Evolutionary conservation across 2,888 invertebrate genomes (phyloP).

Genomic region (Dolichopus griseipennis): DNA sequence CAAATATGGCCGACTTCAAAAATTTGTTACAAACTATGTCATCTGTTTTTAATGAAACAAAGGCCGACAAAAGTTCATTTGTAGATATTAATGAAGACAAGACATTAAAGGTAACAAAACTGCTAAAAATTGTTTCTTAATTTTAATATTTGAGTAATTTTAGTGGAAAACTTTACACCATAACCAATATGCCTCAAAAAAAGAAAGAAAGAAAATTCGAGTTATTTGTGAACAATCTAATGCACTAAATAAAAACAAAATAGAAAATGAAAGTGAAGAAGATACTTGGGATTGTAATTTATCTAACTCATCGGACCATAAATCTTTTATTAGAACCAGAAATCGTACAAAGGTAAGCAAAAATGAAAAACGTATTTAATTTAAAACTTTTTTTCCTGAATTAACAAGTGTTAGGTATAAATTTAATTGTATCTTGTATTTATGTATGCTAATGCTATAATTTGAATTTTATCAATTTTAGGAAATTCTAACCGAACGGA

Average conservation of each 20-base stretch:
- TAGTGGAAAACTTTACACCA: not conserved
- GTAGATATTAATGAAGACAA: not conserved
- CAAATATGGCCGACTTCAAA: not conserved
- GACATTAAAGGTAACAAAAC: not conserved
- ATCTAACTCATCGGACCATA: not conserved
- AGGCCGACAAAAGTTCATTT: not conserved
- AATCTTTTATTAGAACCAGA: not conserved
- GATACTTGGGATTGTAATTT: not conserved
- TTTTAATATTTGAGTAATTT: not conserved
- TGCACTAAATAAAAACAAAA: not conserved
- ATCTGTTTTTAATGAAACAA: not conserved
- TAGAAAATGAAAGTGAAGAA: not conserved
- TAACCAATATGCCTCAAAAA: not conserved
- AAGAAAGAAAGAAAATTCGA: not conserved
- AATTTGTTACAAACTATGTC: not conserved
- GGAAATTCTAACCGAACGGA: too few species aligned
- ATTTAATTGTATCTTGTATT: too few species aligned
- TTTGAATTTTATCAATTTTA: too few species aligned
- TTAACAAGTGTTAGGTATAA: too few species aligned
- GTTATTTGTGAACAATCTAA: not conserved
- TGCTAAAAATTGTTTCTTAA: too few species aligned
- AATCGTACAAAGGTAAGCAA: too few species aligned
- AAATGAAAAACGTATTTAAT: too few species aligned
- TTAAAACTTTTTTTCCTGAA: too few species aligned
- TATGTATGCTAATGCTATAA: too few species aligned